Conservation (phyloP, 2,797 vertebrate species). For the Poecilia picta region DNA sequence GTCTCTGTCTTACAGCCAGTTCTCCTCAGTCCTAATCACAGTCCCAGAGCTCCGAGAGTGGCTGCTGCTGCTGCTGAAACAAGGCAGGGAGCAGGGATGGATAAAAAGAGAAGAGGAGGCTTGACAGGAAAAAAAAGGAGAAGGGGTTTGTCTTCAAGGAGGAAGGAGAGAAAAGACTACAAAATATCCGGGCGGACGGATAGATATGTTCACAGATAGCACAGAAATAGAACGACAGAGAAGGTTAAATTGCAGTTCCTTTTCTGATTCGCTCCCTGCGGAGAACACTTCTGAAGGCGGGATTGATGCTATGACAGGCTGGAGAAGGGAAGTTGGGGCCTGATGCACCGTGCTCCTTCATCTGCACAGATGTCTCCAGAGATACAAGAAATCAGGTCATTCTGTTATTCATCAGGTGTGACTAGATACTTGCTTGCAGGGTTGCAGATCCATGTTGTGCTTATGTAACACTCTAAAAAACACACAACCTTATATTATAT, state of each 20-base stretch:
- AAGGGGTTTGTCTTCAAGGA: slow-evolving; percentile 60
- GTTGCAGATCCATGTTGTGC: slow-evolving; percentile 44
- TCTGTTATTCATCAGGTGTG: slow-evolving; percentile 73
- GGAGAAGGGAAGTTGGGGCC: slow-evolving; percentile 62
- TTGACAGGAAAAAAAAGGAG: slow-evolving; percentile 44
- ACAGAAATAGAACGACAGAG: slow-evolving; percentile 49
- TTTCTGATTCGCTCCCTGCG: slow-evolving; percentile 65
- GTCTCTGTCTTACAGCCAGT: slow-evolving; percentile 75
- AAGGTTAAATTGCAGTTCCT: slow-evolving; percentile 69
- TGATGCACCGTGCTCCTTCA: slow-evolving; percentile 66
- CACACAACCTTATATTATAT: slow-evolving; percentile 6
- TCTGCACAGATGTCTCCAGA: slow-evolving; percentile 70
- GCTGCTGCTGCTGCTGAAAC: slow-evolving; percentile 64
- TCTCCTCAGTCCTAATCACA: slow-evolving; percentile 79
- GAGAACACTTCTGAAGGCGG: slow-evolving; percentile 69
- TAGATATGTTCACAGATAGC: slow-evolving; percentile 46
- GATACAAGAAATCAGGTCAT: slow-evolving; percentile 75
- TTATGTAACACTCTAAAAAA: slow-evolving; percentile 51
- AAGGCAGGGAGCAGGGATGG: slow-evolving; percentile 41
- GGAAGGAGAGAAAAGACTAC: slow-evolving; percentile 53
- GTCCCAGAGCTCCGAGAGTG: slow-evolving; percentile 67
- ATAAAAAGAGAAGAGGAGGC: slow-evolving; percentile 45
- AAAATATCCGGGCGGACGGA: slow-evolving; percentile 62
- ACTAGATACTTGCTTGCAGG: slow-evolving; percentile 57
- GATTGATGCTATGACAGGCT: slow-evolving; percentile 76